Evolutionary conservation across 2,113 vertebrate genomes (phyloP), one percentile per base, ranked within the genome.

Genomic region (Cyanoliseus patagonus): DNA sequence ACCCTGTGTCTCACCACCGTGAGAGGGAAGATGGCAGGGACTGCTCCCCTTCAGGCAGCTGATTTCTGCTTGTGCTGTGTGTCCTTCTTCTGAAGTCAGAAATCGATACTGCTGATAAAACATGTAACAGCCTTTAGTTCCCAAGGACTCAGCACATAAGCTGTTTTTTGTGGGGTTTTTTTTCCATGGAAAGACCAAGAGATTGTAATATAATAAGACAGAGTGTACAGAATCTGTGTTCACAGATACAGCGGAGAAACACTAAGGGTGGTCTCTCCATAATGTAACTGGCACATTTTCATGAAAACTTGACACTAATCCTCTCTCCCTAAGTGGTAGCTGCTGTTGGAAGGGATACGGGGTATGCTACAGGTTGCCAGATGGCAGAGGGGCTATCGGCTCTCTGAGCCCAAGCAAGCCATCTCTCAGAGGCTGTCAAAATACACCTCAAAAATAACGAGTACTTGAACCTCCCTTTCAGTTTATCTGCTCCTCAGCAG

Each of bases 131-230:
- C n/a, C n/a, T 75, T 75, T 55, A 37, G 44, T 62, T 84, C 52
- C 25, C 78, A 70, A 47, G 37, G 31, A 39, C 5, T 67, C 44
- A n/a, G 16, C 22, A 31, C 6, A 31, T 27, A 63, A 70, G 13
- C 7, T 80, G 42, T n/a, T 39, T 22, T 8, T 6, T 3, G 4
- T 4, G n/a, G 9, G 0, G 2, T n/a, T 44, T 44, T 72, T 5
- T 23, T 16, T 1, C 3, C 18, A 51, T 35, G 23, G 33, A 66
- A 53, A 86, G 33, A 63, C n/a, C 42, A 68, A 67, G 27, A 74
- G 27, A 42, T 8, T 6, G 27, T 6, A 62, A 62, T 23, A 27
- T 4, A 51, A 35, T 10, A 14, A 84, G 7, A 72, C 25, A 69
- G 72, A 16, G 14, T n/a, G 35, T 10, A 17, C 7, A 22, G 0